phyloP scores from a whole-genome alignment of 2,797 vertebrate genomes.

The Varecia variegata region DNA sequence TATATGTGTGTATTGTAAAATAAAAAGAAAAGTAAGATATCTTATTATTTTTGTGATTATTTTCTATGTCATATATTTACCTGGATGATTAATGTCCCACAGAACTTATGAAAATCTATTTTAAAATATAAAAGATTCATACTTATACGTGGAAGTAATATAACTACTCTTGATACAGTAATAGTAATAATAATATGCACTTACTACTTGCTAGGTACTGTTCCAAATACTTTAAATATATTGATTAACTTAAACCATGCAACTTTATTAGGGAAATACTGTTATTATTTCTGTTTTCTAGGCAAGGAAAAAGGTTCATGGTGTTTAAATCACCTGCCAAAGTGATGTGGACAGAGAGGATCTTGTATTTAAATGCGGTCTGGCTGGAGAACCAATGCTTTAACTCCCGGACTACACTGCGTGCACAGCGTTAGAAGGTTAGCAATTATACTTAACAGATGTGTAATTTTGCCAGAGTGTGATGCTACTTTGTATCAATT shows the following conservation, averaged over 20 bases:
- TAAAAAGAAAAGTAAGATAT: constrained; percentile 39
- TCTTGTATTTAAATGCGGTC: background rate
- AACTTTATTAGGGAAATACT: background rate
- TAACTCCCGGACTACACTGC: background rate
- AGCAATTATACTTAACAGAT: background rate
- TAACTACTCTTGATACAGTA: background rate
- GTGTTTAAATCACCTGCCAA: background rate
- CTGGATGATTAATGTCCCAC: background rate
- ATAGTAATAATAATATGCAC: background rate
- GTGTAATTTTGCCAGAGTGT: background rate
- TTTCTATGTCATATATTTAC: background rate
- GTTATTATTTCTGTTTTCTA: background rate
- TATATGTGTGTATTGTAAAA: background rate
- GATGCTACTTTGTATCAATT: background rate
- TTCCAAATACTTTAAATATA: background rate
- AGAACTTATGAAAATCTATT: background rate
- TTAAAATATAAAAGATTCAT: background rate
- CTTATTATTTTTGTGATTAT: constrained; percentile 13
- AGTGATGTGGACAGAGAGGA: background rate
- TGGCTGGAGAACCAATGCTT: background rate
- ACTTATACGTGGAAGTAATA: background rate
- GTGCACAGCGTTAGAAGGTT: background rate
- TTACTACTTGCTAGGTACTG: background rate
- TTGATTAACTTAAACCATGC: background rate
- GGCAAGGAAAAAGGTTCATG: background rate